Conservation (phyloP, 2,888 invertebrate species). For the Lottia scabra region DNA sequence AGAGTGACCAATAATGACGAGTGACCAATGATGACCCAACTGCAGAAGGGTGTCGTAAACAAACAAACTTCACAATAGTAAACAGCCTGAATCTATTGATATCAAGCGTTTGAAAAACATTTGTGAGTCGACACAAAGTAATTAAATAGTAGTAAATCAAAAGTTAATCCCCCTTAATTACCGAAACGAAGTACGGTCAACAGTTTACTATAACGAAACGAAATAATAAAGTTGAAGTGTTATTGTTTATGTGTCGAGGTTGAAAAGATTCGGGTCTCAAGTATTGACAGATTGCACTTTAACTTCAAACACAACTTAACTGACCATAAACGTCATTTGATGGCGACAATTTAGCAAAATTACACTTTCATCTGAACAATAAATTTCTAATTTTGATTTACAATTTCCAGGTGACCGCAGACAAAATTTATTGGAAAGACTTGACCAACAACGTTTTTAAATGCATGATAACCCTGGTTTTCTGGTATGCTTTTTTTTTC, state of each 20-base stretch:
- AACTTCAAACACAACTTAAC: background rate
- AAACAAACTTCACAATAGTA: background rate
- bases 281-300: background rate
- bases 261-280: background rate
- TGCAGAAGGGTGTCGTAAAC: background rate
- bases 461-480: too few species aligned
- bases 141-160: slow-evolving; percentile 2
- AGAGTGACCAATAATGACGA: too few species aligned
- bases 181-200: background rate
- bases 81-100: background rate
- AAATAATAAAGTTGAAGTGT: background rate
- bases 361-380: too few species aligned
- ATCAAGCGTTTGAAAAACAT: background rate
- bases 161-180: slow-evolving; percentile 4
- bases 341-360: too few species aligned
- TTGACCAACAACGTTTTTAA: too few species aligned
- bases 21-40: background rate
- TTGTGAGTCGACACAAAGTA: background rate
- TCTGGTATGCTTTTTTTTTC: too few species aligned
- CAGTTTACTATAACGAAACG: background rate
- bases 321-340: background rate
- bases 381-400: too few species aligned
- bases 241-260: background rate
- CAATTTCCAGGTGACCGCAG: too few species aligned
- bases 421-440: too few species aligned